phyloP scores from a whole-genome alignment of 35 echinoderm and acorn worm species.

The Lytechinus pictus region DNA sequence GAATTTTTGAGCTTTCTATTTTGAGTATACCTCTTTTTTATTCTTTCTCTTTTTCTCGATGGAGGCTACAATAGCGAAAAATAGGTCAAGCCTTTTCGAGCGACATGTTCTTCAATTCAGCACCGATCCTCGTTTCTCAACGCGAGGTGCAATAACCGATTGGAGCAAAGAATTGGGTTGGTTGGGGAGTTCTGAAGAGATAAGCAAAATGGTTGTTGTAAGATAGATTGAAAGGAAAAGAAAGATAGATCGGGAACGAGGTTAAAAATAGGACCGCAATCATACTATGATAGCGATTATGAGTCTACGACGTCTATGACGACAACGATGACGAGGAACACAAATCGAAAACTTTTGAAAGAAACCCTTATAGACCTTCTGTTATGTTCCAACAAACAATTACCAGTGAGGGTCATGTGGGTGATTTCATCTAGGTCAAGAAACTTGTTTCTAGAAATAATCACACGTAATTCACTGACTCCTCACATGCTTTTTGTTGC shows the following conservation, averaged over 20 bases:
- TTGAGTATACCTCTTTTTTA: neutral
- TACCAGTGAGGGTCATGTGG: neutral
- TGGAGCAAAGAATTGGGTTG: neutral
- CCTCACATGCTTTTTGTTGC: neutral
- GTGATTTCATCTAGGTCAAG: neutral
- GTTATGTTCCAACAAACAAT: neutral
- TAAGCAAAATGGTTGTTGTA: neutral
- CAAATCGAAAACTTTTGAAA: neutral
- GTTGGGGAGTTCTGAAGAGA: neutral
- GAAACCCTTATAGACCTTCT: neutral
- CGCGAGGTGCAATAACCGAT: neutral
- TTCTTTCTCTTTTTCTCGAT: constrained; percentile 13
- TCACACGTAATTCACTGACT: too few species aligned
- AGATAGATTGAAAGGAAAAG: neutral
- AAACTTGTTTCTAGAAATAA: neutral
- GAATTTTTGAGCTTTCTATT: neutral
- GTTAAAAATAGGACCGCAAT: neutral
- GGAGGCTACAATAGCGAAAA: constrained; percentile 25
- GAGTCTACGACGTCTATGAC: neutral
- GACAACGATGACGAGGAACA: neutral
- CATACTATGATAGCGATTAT: neutral
- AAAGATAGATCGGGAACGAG: neutral
- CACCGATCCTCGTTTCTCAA: neutral
- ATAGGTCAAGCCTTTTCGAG: constrained; percentile 27
- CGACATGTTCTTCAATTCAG: constrained; percentile 36